phyloP scores from a whole-genome alignment of 2,113 vertebrate species.

The Peucedramus taeniatus region DNA sequence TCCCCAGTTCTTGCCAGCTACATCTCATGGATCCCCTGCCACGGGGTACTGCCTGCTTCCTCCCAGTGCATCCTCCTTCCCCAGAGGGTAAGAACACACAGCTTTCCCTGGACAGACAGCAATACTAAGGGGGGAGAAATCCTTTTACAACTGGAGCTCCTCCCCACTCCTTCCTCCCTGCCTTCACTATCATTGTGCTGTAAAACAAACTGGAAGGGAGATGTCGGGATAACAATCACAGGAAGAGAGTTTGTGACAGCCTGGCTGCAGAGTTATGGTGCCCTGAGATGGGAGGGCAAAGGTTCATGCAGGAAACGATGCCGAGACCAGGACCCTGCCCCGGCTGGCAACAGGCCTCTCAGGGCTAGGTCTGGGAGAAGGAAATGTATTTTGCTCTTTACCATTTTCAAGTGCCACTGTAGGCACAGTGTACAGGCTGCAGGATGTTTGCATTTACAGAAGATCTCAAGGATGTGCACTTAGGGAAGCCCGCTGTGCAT shows the following conservation, averaged over 20 bases:
- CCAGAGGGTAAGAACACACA: not conserved
- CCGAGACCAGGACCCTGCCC: not conserved
- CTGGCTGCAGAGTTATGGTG: not conserved
- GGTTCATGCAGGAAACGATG: not conserved
- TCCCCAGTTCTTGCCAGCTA: not conserved
- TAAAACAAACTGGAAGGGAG: slow-evolving; percentile 22
- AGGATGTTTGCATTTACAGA: not conserved
- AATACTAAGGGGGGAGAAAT: not conserved
- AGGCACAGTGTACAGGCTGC: not conserved
- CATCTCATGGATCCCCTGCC: not conserved
- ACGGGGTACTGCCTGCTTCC: not conserved
- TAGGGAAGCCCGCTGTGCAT: not conserved
- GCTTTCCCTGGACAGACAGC: not conserved
- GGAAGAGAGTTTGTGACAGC: slow-evolving; percentile 41
- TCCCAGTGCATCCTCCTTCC: not conserved
- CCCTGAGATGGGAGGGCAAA: not conserved
- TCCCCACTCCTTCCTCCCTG: slow-evolving; percentile 28
- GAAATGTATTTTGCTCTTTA: not conserved
- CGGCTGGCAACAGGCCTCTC: not conserved
- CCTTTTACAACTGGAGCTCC: not conserved
- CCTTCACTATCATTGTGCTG: not conserved
- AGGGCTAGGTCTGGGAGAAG: not conserved
- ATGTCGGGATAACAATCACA: slow-evolving; percentile 32
- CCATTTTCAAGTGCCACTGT: not conserved
- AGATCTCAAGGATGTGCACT: not conserved